Conservation (phyloP, 2,888 invertebrate species). For the Pheosia tremula region DNA sequence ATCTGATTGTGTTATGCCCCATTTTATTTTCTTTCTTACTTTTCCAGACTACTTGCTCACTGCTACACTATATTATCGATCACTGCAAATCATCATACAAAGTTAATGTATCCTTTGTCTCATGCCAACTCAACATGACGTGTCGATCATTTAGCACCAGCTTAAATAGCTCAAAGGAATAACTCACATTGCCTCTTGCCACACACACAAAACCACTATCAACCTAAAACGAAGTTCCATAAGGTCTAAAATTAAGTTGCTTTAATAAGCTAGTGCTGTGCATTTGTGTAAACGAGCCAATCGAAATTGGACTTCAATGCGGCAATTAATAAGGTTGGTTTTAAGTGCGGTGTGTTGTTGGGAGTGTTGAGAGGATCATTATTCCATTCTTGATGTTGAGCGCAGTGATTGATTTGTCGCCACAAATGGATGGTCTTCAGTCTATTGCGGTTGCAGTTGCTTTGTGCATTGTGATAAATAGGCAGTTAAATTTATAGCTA, state of each 20-base stretch:
- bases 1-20: too few relatives aligned
- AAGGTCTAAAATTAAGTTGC: neutral
- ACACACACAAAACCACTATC: slow-evolving; percentile 11
- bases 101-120: slow-evolving; percentile 34
- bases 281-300: slow-evolving; percentile 5
- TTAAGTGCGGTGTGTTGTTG: slow-evolving; percentile 16
- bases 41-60: too few relatives aligned
- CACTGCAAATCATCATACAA: slow-evolving; percentile 31
- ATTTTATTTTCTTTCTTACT: too few relatives aligned
- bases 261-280: neutral
- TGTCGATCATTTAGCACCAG: slow-evolving; percentile 42
- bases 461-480: slow-evolving; percentile 30
- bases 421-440: slow-evolving; percentile 40
- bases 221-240: neutral
- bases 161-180: slow-evolving; percentile 49
- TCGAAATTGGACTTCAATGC: slow-evolving; percentile 6
- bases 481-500: slow-evolving; percentile 13
- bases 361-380: slow-evolving; percentile 49
- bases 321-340: slow-evolving; percentile 7
- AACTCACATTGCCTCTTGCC: slow-evolving; percentile 37
- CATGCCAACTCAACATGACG: slow-evolving; percentile 31
- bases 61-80: slow-evolving; percentile 11
- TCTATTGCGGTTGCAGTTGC: slow-evolving; percentile 27
- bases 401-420: slow-evolving; percentile 48
- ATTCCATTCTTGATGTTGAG: slow-evolving; percentile 40